Conservation (phyloP, 2,888 invertebrate genomes). For the Pocota personata region DNA sequence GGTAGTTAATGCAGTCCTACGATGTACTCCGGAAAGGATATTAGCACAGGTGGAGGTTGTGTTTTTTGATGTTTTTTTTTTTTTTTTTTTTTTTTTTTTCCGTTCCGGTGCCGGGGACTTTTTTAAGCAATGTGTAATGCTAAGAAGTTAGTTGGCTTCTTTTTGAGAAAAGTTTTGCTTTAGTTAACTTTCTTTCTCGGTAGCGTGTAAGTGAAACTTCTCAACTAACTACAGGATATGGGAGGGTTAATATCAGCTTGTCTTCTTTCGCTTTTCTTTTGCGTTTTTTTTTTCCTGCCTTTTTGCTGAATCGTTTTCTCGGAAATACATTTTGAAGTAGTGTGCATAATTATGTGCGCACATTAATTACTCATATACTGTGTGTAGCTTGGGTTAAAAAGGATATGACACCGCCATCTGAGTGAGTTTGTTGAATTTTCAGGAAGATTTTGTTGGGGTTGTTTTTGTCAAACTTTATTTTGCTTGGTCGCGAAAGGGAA, state of each 20-base stretch:
- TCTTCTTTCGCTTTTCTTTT: neutral
- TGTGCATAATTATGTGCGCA: slow-evolving; percentile 57
- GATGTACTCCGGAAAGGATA: slow-evolving; percentile 68
- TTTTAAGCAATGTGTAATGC: slow-evolving; percentile 52
- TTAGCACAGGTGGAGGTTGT: slow-evolving; percentile 69
- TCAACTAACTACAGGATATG: slow-evolving; percentile 28
- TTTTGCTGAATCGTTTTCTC: neutral
- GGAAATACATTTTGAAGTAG: slow-evolving; percentile 34
- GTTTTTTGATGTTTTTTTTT: slow-evolving; percentile 33
- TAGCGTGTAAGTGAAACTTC: slow-evolving; percentile 69
- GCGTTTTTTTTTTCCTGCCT: slow-evolving; percentile 2
- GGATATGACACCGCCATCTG: slow-evolving; percentile 10
- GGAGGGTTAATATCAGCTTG: slow-evolving; percentile 51
- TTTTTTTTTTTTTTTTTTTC: neutral
- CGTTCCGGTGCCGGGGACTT: neutral
- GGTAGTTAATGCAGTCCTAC: slow-evolving; percentile 64
- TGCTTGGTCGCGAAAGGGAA: neutral
- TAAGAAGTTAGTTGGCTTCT: slow-evolving; percentile 70
- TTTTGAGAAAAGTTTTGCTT: slow-evolving; percentile 61
- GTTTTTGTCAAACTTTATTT: neutral
- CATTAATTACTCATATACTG: slow-evolving; percentile 48
- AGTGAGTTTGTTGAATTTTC: neutral
- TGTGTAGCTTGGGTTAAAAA: slow-evolving; percentile 5
- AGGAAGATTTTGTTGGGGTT: neutral
- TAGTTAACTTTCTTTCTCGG: slow-evolving; percentile 50